A percentile compares a stretch with the other conserved stretches of the same genome.
Evolutionary conservation across 2,888 invertebrate genomes (phyloP).

Genomic region (Brachypalpus laphriformis): DNA sequence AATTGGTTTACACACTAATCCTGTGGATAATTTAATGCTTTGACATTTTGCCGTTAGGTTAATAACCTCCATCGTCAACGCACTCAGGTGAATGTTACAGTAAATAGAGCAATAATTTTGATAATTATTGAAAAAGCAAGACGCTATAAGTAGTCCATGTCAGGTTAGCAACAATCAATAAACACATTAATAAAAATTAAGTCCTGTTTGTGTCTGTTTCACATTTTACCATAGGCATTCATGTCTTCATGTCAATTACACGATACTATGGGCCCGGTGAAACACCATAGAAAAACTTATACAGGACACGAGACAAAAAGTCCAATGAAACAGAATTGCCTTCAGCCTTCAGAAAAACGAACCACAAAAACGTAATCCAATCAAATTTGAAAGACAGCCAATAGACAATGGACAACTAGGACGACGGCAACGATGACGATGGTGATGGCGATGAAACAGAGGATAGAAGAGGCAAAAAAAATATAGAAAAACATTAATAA

Average conservation of each 20-base stretch:
- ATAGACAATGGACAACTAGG: neutral
- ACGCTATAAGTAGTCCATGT: neutral
- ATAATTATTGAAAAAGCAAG: constrained; percentile 16
- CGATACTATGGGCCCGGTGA: neutral
- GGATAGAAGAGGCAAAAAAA: neutral
- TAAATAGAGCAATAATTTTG: constrained; percentile 21
- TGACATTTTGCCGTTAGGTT: constrained; percentile 5
- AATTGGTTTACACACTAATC: constrained; percentile 31
- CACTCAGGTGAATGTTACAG: neutral
- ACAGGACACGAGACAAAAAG: neutral
- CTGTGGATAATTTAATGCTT: constrained; percentile 19
- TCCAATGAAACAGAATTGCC: neutral
- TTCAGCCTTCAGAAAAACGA: neutral
- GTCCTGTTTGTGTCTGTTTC: constrained; percentile 9
- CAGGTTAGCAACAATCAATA: constrained; percentile 14
- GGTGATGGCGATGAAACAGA: neutral
- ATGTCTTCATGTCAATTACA: constrained; percentile 15
- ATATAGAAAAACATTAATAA: constrained; percentile 31
- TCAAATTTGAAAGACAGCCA: constrained; percentile 37
- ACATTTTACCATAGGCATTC: constrained; percentile 1
- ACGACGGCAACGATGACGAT: neutral
- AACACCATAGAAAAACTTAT: neutral
- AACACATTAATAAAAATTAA: constrained; percentile 42
- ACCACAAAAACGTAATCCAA: constrained; percentile 26
- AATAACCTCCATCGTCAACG: neutral